Conservation (phyloP, 2,113 vertebrate genomes). For the Pterocles gutturalis region DNA sequence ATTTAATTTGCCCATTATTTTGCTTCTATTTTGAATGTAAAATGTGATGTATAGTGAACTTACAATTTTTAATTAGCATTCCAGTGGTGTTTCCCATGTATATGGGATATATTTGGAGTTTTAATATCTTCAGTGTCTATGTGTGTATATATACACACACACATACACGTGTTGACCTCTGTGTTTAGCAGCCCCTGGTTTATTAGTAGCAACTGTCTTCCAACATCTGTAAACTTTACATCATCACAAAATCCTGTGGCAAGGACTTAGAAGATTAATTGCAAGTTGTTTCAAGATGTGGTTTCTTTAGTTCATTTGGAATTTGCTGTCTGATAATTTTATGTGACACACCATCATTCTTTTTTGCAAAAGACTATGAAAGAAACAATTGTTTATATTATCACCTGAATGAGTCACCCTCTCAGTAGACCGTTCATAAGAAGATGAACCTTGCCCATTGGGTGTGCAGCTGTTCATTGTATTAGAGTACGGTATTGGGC, state of each 20-base stretch:
- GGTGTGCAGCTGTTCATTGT: background rate
- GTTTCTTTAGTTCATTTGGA: background rate
- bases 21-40: background rate
- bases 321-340: background rate
- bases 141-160: rapidly evolving
- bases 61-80: background rate
- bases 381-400: background rate
- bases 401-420: background rate
- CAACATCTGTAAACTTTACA: background rate
- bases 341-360: background rate
- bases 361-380: background rate
- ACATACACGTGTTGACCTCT: background rate
- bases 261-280: background rate
- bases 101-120: background rate
- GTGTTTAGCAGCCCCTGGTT: background rate
- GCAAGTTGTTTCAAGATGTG: background rate
- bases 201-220: background rate
- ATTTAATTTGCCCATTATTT: background rate
- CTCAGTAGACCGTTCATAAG: background rate
- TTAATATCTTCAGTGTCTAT: background rate
- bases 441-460: background rate
- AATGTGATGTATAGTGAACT: background rate
- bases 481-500: background rate
- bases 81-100: background rate
- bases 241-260: background rate